phyloP scores from a whole-genome alignment of 2,797 vertebrate species.

The Perodicticus potto region DNA sequence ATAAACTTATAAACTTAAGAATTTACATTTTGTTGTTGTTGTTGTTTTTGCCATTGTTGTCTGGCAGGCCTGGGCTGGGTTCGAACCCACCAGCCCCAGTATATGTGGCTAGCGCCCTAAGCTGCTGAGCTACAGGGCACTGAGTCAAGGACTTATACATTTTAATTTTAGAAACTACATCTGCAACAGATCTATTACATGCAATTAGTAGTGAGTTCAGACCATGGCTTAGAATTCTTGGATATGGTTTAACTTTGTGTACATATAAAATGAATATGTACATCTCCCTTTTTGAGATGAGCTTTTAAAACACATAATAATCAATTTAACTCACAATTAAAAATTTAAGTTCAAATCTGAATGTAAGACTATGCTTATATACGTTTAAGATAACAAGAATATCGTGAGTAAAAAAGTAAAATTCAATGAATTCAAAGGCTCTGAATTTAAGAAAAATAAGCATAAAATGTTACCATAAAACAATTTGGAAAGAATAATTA shows the following conservation, averaged over 20 bases:
- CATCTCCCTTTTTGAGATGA: slow-evolving; percentile 5
- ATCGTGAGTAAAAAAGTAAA: slow-evolving; percentile 57
- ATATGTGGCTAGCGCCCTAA: too few species aligned
- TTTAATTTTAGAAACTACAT: slow-evolving; percentile 48
- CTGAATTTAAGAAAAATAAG: slow-evolving; percentile 55
- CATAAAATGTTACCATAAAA: slow-evolving; percentile 28
- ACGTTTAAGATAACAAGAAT: slow-evolving; percentile 45
- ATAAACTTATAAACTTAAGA: neutral
- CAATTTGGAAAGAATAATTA: neutral
- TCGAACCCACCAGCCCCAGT: too few species aligned
- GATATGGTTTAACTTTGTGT: slow-evolving; percentile 48
- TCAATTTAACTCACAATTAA: slow-evolving; percentile 17
- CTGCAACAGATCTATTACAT: neutral
- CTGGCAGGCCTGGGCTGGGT: too few species aligned
- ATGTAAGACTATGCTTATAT: slow-evolving; percentile 23
- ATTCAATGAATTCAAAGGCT: neutral
- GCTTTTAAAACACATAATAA: slow-evolving; percentile 55
- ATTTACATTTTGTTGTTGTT: slow-evolving; percentile 13
- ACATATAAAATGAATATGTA: slow-evolving; percentile 22
- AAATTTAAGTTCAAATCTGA: slow-evolving; percentile 58
- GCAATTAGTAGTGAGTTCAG: slow-evolving; percentile 51
- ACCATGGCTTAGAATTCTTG: slow-evolving; percentile 52
- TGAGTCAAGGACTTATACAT: slow-evolving; percentile 10
- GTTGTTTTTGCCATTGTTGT: too few species aligned
- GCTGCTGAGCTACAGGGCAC: too few species aligned